Evolutionary conservation across 2,113 vertebrate genomes (phyloP).

Genomic region (Tenebrosternarchus preto): DNA sequence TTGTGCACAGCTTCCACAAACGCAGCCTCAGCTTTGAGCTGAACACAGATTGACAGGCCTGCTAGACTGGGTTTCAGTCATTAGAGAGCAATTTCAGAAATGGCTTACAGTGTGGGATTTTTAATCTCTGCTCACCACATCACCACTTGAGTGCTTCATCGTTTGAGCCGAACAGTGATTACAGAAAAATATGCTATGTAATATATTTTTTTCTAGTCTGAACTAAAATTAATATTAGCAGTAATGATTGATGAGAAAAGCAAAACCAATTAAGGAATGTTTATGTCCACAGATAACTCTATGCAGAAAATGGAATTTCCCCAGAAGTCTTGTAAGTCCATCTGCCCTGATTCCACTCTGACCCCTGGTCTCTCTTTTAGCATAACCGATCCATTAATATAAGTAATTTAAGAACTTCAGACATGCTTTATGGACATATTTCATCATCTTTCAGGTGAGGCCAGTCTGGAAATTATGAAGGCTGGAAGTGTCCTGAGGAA

Average conservation of each 20-base stretch:
- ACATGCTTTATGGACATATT: not conserved
- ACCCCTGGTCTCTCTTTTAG: not conserved
- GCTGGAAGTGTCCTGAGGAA: slow-evolving; percentile 84
- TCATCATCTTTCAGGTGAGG: slow-evolving; percentile 72
- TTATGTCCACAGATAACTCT: slow-evolving; percentile 50
- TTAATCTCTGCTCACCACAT: slow-evolving; percentile 12
- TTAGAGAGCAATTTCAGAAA: slow-evolving; percentile 4
- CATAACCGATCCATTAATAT: slow-evolving; percentile 13
- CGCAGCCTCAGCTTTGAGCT: not conserved
- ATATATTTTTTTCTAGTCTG: too few relatives aligned
- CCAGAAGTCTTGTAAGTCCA: slow-evolving; percentile 65
- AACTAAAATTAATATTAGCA: not conserved
- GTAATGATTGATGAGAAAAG: not conserved
- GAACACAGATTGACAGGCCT: not conserved
- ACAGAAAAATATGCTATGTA: not conserved
- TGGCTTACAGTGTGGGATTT: not conserved
- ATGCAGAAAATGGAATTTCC: slow-evolving; percentile 64
- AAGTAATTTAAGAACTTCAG: not conserved
- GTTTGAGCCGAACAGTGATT: not conserved
- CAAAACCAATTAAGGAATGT: slow-evolving; percentile 15
- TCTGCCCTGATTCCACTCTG: not conserved
- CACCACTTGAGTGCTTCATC: not conserved
- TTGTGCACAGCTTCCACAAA: not conserved
- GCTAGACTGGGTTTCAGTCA: slow-evolving; percentile 1
- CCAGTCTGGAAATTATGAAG: slow-evolving; percentile 83